Conservation (phyloP, 92 coral and sea anemone genomes). For the Siderastrea siderea region DNA sequence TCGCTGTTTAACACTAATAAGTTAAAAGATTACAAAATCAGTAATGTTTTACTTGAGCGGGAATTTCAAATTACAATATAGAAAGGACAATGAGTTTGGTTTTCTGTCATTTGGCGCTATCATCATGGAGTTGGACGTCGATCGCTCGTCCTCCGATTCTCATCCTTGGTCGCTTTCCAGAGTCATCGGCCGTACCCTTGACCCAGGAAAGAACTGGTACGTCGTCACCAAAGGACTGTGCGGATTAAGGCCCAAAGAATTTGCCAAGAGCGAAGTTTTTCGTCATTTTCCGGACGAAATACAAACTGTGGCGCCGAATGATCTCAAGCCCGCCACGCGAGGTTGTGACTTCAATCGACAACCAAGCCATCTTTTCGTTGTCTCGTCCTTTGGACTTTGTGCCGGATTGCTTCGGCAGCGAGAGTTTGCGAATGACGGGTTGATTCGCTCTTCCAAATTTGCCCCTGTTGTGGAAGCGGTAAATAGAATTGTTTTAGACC, state of each 20-base stretch:
- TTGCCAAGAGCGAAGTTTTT: background rate
- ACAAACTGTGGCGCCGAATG: background rate
- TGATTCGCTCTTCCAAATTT: conserved; percentile 10
- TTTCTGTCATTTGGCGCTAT: too few species aligned
- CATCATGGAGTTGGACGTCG: too few species aligned
- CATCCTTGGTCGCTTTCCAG: background rate
- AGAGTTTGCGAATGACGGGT: conserved; percentile 8
- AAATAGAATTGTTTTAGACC: background rate
- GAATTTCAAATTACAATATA: too few species aligned
- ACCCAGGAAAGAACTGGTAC: background rate
- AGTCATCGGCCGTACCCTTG: background rate
- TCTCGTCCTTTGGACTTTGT: conserved; percentile 41
- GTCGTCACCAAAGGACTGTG: background rate
- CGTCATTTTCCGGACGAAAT: conserved; percentile 28
- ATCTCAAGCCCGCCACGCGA: conserved; percentile 27
- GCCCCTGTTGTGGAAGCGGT: conserved; percentile 12
- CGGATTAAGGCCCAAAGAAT: background rate
- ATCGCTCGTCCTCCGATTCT: too few species aligned
- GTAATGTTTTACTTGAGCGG: too few species aligned
- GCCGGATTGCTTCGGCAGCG: conserved; percentile 29
- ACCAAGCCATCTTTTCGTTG: conserved; percentile 16
- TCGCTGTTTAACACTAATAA: too few species aligned
- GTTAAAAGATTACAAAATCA: too few species aligned
- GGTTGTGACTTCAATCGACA: conserved; percentile 28
- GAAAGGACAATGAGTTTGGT: too few species aligned